Base-by-base conservation (phyloP, 2,797 vertebrate genomes). In the Nyctalus aviator region DNA sequence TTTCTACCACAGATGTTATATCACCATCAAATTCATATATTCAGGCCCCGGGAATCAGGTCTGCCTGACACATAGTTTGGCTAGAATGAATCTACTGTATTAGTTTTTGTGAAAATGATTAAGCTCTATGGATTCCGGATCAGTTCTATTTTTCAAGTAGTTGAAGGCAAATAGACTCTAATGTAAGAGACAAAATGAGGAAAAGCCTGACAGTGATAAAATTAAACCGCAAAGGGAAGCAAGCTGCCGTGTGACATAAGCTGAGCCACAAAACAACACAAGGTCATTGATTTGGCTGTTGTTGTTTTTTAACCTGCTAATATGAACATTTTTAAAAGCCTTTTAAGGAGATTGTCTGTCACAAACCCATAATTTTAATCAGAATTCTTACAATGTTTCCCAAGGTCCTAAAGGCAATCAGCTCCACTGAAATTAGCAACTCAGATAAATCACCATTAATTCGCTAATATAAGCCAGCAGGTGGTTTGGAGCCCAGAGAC, bases 361-460 rank as follows among this genome's bases (percentile, higher is more conserved):
- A 99, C 98, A 99, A 98, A 99, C 99, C 98, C 98, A 98, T 98
- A 98, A 98, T 98, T 98, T 99, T 98, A 98, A 99, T 99, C 98
- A 99, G 98, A 99, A 99, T 99, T 99, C 99, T 98, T 98, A 97
- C 96, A 98, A 98, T 96, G 97, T 98, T 98, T 98, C 93, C 97
- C 98, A 97, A 98, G 98, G 98, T 99, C 99, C 99, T 99, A 98
- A 99, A 98, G 99, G 99, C 99, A 98, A 98, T 99, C 98, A 97
- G 98, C 98, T 98, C 98, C 98, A 98, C 98, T 99, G 98, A 99
- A 99, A 99, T 99, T 99, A 99, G 98, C 98, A 99, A 98, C 98
- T 99, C 98, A 98, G 99, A 99, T 99, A 99, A 99, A 99, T 99
- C 99, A 99, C 98, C 99, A 99, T 99, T 99, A 99, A 99, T 99